Evolutionary conservation across 2,797 vertebrate species (phyloP).

Genomic region (Hypotaenidia okinawae): DNA sequence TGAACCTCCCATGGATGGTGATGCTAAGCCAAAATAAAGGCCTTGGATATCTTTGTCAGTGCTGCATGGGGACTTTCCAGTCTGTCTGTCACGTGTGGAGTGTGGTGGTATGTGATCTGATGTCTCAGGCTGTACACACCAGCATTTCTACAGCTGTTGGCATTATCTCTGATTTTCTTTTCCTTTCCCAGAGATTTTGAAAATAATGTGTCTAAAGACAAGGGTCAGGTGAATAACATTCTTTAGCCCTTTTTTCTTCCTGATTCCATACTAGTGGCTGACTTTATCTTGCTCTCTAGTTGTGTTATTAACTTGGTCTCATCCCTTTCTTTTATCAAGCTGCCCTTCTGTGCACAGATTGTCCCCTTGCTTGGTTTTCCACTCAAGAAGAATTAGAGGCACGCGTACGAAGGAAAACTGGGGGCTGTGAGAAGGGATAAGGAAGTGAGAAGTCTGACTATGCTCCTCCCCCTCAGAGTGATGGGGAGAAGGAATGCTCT

Average conservation of each 20-base stretch:
- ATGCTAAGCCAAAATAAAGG: neutral
- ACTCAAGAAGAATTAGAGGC: neutral
- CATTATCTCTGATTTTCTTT: neutral
- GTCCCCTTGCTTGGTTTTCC: neutral
- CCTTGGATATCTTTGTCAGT: neutral
- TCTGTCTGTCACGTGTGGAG: no score
- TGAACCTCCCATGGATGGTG: neutral
- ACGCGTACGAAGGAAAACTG: neutral
- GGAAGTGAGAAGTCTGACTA: neutral
- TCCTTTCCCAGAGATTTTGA: neutral
- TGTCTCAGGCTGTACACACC: neutral
- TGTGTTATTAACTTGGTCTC: neutral
- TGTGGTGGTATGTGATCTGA: rapidly evolving
- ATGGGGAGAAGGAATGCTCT: neutral
- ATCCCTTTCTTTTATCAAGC: neutral
- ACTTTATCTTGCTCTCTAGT: neutral
- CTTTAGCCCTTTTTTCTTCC: neutral
- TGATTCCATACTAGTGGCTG: neutral
- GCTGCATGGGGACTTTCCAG: neutral
- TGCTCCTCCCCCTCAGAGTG: neutral
- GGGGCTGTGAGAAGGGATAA: neutral
- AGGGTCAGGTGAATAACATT: neutral
- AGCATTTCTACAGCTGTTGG: neutral
- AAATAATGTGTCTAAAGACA: neutral
- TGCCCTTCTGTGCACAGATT: neutral